A percentile compares a stretch with the other conserved stretches of the same genome.
phyloP scores from a whole-genome alignment of 2,113 vertebrate species.

The Dipodomys spectabilis region DNA sequence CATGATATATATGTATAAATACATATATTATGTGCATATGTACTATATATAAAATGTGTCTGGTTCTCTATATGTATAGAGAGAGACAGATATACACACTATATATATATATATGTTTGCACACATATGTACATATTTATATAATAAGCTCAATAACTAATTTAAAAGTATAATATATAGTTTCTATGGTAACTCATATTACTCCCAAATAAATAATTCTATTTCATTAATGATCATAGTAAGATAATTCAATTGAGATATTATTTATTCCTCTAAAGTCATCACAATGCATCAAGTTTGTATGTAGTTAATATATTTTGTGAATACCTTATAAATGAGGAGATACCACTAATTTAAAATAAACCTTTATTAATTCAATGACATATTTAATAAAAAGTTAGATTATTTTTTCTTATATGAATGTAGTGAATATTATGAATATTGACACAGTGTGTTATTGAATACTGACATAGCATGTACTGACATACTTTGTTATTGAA shows the following conservation, averaged over 20 bases:
- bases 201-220: not conserved
- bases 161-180: not conserved
- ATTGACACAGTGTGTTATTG: too few species aligned
- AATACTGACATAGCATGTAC: too few species aligned
- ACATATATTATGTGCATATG: not conserved
- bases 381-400: constrained; percentile 12
- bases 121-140: too few species aligned
- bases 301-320: not conserved
- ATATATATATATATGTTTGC: too few species aligned
- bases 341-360: not conserved
- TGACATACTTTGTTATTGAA: too few species aligned
- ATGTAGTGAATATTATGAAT: not conserved
- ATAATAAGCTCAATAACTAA: not conserved
- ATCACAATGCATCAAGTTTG: not conserved
- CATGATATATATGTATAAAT: not conserved
- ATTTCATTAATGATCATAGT: not conserved
- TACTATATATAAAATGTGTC: not conserved
- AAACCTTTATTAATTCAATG: not conserved
- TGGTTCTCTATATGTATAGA: not conserved
- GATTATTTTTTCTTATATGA: constrained; percentile 26
- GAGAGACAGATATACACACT: not conserved
- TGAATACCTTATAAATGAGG: not conserved
- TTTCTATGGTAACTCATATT: not conserved
- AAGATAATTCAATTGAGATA: not conserved
- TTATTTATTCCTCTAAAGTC: not conserved